Conservation (phyloP, 2,113 vertebrate genomes). For the Myocastor coypus region DNA sequence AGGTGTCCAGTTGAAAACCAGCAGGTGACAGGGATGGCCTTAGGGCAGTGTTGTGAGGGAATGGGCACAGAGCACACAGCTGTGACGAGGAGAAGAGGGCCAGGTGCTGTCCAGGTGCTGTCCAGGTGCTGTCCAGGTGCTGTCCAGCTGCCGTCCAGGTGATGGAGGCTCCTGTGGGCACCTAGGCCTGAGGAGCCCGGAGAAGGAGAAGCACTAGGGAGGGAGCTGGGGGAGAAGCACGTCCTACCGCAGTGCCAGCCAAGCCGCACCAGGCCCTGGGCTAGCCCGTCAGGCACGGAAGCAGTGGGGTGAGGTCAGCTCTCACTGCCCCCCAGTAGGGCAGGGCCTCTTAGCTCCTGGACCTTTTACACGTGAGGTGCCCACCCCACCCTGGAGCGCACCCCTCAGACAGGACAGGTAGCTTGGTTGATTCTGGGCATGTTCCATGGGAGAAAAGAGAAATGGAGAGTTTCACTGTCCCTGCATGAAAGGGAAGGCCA, state of each 20-base stretch:
- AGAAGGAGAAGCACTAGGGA: background rate
- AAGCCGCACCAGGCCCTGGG: fast-evolving
- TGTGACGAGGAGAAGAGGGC: background rate
- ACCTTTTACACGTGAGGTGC: background rate
- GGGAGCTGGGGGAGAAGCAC: fast-evolving
- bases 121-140: too few relatives aligned
- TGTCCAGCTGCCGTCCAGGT: too few relatives aligned
- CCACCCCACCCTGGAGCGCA: background rate
- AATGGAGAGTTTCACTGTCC: background rate
- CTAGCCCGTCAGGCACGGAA: too few relatives aligned
- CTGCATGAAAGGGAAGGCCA: background rate
- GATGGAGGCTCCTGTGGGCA: fast-evolving
- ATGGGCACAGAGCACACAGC: background rate
- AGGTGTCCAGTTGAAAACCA: background rate
- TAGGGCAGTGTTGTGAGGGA: background rate
- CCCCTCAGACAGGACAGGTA: background rate
- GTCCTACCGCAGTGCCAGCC: background rate
- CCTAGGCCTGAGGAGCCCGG: background rate
- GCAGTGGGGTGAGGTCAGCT: too few relatives aligned
- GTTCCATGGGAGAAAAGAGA: background rate
- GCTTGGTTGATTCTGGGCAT: background rate
- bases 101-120: fast-evolving
- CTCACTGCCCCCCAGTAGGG: too few relatives aligned
- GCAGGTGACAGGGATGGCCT: too few relatives aligned
- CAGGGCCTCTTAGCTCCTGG: too few relatives aligned